Conservation (phyloP, 2,888 invertebrate species). For the Dryobota labecula region DNA sequence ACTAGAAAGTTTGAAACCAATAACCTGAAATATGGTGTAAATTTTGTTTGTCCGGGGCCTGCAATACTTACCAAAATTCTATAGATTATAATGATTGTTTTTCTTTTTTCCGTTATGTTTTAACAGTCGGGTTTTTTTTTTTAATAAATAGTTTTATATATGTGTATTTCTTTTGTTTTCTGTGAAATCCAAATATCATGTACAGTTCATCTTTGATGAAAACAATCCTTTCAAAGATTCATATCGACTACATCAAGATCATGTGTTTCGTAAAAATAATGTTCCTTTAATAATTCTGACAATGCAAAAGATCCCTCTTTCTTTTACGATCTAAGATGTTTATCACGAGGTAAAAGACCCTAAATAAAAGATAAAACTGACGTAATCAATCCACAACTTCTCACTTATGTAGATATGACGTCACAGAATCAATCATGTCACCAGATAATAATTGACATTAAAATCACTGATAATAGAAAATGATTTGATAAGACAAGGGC, state of each 20-base stretch:
- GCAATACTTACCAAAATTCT: too few species aligned
- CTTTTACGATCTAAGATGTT: neutral
- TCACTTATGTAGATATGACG: slow-evolving; percentile 35
- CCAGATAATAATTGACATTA: slow-evolving; percentile 30
- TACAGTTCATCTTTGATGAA: too few species aligned
- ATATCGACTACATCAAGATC: neutral
- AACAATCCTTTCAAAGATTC: neutral
- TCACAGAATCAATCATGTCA: slow-evolving; percentile 51
- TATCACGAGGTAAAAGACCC: slow-evolving; percentile 21
- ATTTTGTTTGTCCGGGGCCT: too few species aligned
- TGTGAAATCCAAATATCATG: neutral
- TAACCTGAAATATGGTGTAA: too few species aligned
- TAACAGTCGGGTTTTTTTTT: too few species aligned
- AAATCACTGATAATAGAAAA: slow-evolving; percentile 22
- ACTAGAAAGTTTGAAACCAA: too few species aligned
- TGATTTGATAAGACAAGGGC: slow-evolving; percentile 29
- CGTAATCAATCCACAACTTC: slow-evolving; percentile 10
- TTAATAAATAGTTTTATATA: too few species aligned
- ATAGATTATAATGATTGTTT: too few species aligned
- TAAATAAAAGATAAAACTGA: slow-evolving; percentile 21
- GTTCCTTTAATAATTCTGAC: neutral
- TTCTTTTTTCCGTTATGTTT: too few species aligned
- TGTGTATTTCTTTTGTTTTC: neutral
- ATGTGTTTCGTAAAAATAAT: neutral
- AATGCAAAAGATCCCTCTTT: neutral